Evolutionary conservation across 2,113 vertebrate species (phyloP).

Genomic region (Otolemur garnettii): DNA sequence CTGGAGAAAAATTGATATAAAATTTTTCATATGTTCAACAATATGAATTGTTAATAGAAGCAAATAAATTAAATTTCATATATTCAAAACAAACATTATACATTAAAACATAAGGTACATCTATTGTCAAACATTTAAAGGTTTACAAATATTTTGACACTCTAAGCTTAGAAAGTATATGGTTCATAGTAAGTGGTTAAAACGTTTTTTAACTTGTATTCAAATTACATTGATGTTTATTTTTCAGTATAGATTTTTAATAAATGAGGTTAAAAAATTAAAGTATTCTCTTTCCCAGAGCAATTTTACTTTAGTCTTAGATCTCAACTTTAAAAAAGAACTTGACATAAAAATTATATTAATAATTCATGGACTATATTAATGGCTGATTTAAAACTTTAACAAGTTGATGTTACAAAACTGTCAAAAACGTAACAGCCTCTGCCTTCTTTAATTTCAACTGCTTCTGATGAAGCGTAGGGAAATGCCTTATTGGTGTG

Average conservation of each 20-base stretch:
- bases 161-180: neutral
- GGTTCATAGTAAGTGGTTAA: constrained; percentile 4
- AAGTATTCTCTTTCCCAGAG: constrained; percentile 68
- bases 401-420: constrained; percentile 90
- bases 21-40: neutral
- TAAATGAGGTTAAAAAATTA: constrained; percentile 49
- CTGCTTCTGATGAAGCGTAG: constrained; percentile 88
- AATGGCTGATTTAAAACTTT: constrained; percentile 89
- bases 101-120: neutral
- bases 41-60: neutral
- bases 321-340: constrained; percentile 80
- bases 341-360: constrained; percentile 84
- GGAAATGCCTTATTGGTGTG: constrained; percentile 93
- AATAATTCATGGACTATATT: constrained; percentile 88
- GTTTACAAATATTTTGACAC: constrained; percentile 60
- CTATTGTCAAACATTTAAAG: neutral
- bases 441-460: constrained; percentile 88
- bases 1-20: neutral
- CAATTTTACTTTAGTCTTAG: constrained; percentile 76
- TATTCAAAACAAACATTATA: neutral
- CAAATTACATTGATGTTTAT: constrained; percentile 30
- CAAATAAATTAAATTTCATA: neutral
- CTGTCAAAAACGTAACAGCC: constrained; percentile 88
- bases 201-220: neutral
- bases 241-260: constrained; percentile 45